Evolutionary conservation across 1,140 invertebrate genomes (phyloP), one percentile per base, ranked within the genome.

Genomic region (Zaprionus davidi): DNA sequence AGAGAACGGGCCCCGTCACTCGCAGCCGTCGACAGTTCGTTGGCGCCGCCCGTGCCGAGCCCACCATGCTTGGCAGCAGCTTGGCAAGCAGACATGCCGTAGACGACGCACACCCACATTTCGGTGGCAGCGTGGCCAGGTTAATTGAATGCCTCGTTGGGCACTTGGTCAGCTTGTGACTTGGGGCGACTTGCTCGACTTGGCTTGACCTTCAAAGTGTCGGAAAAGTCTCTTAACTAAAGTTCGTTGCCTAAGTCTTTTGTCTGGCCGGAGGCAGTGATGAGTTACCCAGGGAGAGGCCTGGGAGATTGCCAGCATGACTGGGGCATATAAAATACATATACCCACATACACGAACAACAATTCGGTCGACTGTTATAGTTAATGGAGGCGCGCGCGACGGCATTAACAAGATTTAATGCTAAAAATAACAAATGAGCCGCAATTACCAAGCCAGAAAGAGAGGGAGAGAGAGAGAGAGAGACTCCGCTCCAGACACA

Each of bases 211-310:
- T 77, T 77, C 75, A 77, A 64, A 67, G 36, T 73, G 71, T 67
- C 64, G 68, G 15, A 28, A 71, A 74, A 62, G 34, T 44, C 36
- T 59, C 74, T 82, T 79, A 22, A 20, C 68, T 57, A 63, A 64
- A 90, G 84, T 88, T 88, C 72, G 84, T 88, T 88, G 84, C 84
- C 78, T 85, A 90, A 88, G 85, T 88, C 84, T 84, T 88, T 88
- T 88, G 84, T 90, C 70, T 84, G 76, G 74, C 55, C 46, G 57
- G 63, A 2, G 20, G 7, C 13, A 49, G 12, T 53, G 71, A 81
- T 76, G 71, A 82, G 70, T 78, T 82, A n/a, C 22, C 13, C 13
- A 22, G 24, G 28, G n/a, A 13, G 22, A 1, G 15, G 55, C 15
- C 5, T 41, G 15, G n/a, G n/a, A 26, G 12, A 58, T 4, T 57